A percentile compares a stretch with the other conserved stretches of the same genome.
Evolutionary conservation across 92 coral and sea anemone genomes (phyloP).

Genomic region (Porites lobata): DNA sequence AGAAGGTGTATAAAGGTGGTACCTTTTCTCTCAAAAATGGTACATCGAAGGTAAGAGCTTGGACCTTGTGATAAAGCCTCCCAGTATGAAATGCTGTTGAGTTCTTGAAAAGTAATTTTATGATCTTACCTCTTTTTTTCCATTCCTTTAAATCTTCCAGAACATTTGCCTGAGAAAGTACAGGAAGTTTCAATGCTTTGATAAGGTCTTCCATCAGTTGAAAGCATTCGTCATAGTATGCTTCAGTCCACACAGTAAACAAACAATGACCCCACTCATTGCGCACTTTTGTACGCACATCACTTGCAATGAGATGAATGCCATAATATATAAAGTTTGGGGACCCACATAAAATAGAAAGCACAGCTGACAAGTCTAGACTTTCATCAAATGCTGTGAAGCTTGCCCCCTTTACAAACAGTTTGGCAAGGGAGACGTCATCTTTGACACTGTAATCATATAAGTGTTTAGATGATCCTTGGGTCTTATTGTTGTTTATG

Average conservation of each 20-base stretch:
- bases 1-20: too few relatives aligned
- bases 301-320: slow-evolving; percentile 21
- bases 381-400: slow-evolving; percentile 51
- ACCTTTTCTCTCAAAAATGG: too few relatives aligned
- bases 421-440: slow-evolving; percentile 44
- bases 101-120: not conserved
- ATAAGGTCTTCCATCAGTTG: slow-evolving; percentile 11
- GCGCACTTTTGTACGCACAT: slow-evolving; percentile 30
- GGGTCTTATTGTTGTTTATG: slow-evolving; percentile 14
- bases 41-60: too few relatives aligned
- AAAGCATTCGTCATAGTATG: slow-evolving; percentile 11
- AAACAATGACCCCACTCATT: slow-evolving; percentile 64
- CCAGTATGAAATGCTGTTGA: too few relatives aligned
- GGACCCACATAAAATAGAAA: slow-evolving; percentile 47
- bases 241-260: slow-evolving; percentile 47
- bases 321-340: slow-evolving; percentile 17
- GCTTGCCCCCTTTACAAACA: slow-evolving; percentile 47
- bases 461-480: not conserved
- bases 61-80: too few relatives aligned
- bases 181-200: not conserved
- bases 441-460: slow-evolving; percentile 56
- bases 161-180: not conserved
- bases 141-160: slow-evolving; percentile 23
- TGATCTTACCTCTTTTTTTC: slow-evolving; percentile 25
- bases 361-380: slow-evolving; percentile 44